These are phyloP conservation scores for Ochropacha duplaris DNA, from an alignment of 2,888 invertebrate genomes.

Conservation along the genomic window DNA sequence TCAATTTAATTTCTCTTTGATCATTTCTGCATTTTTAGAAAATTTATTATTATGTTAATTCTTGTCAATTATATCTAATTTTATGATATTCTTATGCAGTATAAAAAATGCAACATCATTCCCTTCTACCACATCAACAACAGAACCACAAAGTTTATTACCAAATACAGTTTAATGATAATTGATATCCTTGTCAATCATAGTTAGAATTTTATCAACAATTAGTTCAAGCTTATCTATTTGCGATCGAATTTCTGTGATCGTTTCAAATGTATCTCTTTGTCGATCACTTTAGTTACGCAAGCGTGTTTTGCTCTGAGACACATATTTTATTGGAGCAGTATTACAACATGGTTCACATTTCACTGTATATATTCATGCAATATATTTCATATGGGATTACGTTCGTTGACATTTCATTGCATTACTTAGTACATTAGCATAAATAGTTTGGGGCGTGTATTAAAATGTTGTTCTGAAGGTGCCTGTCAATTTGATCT, in stretches of 20 bases:
- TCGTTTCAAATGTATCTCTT: conserved; percentile 21
- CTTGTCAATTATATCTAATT: background rate
- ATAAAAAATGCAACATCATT: background rate
- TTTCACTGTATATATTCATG: conserved; percentile 43
- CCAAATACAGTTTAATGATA: conserved; percentile 26
- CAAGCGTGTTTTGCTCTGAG: conserved; percentile 46
- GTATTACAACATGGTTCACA: conserved; percentile 52
- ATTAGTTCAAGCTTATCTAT: conserved; percentile 37
- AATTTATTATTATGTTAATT: background rate
- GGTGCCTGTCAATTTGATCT: conserved; percentile 31
- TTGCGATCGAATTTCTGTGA: conserved; percentile 27
- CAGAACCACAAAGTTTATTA: conserved; percentile 10
- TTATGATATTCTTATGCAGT: background rate
- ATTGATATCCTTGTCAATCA: conserved; percentile 56
- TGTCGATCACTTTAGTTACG: conserved; percentile 36
- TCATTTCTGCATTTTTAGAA: background rate
- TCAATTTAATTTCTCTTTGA: no score
- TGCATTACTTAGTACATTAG: conserved; percentile 58
- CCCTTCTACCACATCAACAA: conserved; percentile 2
- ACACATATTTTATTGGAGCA: conserved; percentile 54
- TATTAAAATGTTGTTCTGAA: conserved; percentile 44
- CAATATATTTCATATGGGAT: conserved; percentile 47
- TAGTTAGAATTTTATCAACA: conserved; percentile 44
- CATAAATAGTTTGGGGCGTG: conserved; percentile 54
- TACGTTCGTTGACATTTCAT: conserved; percentile 66